Evolutionary conservation across 2,888 invertebrate genomes (phyloP), one percentile per base, ranked within the genome.

Genomic region (Brenthis hecate): DNA sequence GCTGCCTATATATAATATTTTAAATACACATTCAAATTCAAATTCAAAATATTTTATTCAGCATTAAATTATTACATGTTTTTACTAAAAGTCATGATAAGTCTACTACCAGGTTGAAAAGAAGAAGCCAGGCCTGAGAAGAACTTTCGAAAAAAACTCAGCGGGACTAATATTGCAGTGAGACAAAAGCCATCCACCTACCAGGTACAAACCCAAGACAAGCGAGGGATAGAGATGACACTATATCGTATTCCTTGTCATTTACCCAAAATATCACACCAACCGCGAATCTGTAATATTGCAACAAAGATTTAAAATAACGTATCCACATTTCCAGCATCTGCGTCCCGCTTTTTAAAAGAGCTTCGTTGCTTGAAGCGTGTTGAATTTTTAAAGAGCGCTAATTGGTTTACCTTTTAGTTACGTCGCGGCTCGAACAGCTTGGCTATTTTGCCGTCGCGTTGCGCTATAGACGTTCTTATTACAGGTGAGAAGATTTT

Each of bases 361-460:
- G 75, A 75, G 77, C 77, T 78, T 78, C 72, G 73, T 66, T 65
- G 66, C 71, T 69, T 71, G 65, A 58, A 60, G 70, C 73, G 73
- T 70, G 68, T 73, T 75, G 78, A 80, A 81, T 78, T 78, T 79
- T 81, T 82, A 73, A 80, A 71, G 70, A 74, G 72, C 73, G 70
- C 76, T 82, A 81, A 81, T 81, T 82, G 81, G 79, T 82, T 79
- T 77, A 76, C 76, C 74, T 75, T 73, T 75, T 72, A 72, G 73
- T 73, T 71, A 56, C 63, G 56, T 54, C 69, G 58, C 57, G 54
- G 64, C 63, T 53, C 54, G 36, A 43, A 60, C 43, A 32, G 54
- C 50, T 55, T 16, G 32, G 13, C 51, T 69, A 48, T 66, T 67
- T 28, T 56, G 43, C 54, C 36, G 47, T 61, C n/a, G 51, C 51